These are phyloP conservation scores for Pogonocherus hispidulus DNA, from an alignment of 2,888 invertebrate species.

Conservation along the genomic window DNA sequence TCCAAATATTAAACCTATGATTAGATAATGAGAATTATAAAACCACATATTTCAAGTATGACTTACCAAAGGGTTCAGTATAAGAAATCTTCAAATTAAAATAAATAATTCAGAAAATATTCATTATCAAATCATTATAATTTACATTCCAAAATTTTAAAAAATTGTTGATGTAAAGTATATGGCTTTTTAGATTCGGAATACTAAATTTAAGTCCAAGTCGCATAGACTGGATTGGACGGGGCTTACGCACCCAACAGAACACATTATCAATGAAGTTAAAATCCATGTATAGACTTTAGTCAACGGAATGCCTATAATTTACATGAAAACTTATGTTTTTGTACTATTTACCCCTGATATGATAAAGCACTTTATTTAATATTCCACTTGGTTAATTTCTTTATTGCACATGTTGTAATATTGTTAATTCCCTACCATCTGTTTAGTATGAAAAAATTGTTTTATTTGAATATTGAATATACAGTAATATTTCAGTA, in stretches of 20 bases:
- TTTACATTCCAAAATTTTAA: slow-evolving; percentile 19
- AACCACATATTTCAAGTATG: slow-evolving; percentile 15
- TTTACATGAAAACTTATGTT: slow-evolving; percentile 36
- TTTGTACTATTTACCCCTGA: slow-evolving; percentile 34
- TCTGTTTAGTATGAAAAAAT: not conserved
- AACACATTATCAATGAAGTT: slow-evolving; percentile 33
- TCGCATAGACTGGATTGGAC: slow-evolving; percentile 11
- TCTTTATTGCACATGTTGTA: slow-evolving; percentile 27
- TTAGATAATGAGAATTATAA: slow-evolving; percentile 1
- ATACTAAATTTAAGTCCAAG: slow-evolving; percentile 9
- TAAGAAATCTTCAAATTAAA: slow-evolving; percentile 10
- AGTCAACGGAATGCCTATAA: slow-evolving; percentile 14
- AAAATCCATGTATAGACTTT: slow-evolving; percentile 28
- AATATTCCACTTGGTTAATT: slow-evolving; percentile 22
- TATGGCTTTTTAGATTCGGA: not conserved
- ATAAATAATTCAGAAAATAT: slow-evolving; percentile 19
- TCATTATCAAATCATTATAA: slow-evolving; percentile 7
- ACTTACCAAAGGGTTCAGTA: slow-evolving; percentile 18
- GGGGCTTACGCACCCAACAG: slow-evolving; percentile 22
- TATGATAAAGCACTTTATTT: slow-evolving; percentile 28
- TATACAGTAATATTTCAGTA: too few relatives aligned
- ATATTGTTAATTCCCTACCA: not conserved
- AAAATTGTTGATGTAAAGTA: slow-evolving; percentile 10
- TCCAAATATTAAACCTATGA: not conserved
- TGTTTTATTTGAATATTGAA: too few relatives aligned